Conservation (phyloP, 2,888 invertebrate genomes). For the Creontiades dilutus region DNA sequence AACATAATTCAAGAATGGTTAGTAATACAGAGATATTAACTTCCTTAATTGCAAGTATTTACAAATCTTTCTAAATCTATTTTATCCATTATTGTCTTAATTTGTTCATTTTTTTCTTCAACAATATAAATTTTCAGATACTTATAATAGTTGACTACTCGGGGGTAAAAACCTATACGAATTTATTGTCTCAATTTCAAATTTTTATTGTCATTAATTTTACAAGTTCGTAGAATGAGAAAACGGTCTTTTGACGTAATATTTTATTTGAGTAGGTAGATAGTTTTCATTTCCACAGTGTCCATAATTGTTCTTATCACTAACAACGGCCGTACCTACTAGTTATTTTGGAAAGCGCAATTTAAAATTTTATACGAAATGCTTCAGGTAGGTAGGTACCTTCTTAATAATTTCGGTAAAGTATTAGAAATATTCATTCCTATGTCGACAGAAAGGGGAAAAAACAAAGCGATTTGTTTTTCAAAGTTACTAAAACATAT, state of each 20-base stretch:
- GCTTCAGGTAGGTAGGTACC: background rate
- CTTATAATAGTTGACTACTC: background rate
- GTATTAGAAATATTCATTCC: too few species aligned
- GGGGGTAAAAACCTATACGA: background rate
- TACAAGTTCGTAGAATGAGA: background rate
- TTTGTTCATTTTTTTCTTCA: background rate
- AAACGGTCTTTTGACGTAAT: background rate
- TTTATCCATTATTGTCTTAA: background rate
- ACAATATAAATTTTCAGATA: background rate
- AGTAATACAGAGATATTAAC: too few species aligned
- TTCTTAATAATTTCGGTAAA: too few species aligned
- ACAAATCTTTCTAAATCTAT: background rate
- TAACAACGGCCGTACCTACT: background rate
- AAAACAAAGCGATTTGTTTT: too few species aligned
- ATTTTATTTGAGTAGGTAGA: background rate
- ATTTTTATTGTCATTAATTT: background rate
- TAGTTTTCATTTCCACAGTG: background rate
- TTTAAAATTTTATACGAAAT: background rate
- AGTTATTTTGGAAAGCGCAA: background rate
- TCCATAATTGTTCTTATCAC: background rate
- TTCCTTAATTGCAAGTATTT: background rate
- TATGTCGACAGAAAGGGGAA: too few species aligned
- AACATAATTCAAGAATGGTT: too few species aligned
- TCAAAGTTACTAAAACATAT: too few species aligned
- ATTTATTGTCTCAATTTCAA: conserved; percentile 34